Conservation (phyloP, 1,140 invertebrate genomes). For the Tetramorium parvispinum region DNA sequence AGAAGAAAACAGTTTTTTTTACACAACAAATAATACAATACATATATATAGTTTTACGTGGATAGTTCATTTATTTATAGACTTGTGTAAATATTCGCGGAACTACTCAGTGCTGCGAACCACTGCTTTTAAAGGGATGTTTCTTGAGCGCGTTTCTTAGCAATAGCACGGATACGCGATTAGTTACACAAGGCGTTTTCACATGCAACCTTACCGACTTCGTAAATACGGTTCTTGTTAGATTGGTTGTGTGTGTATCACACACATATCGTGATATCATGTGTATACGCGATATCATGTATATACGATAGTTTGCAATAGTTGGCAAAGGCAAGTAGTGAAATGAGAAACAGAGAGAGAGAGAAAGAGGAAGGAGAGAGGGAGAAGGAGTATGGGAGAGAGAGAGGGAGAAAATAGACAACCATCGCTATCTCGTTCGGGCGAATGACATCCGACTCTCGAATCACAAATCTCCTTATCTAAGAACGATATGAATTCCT, state of each 20-base stretch:
- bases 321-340: not conserved
- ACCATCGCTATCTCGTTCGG: constrained; percentile 32
- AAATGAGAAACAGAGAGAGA: constrained; percentile 14
- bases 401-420: not conserved
- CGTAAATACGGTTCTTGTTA: constrained; percentile 18
- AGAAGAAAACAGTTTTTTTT: not conserved
- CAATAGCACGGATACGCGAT: constrained; percentile 36
- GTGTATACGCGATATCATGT: constrained; percentile 1
- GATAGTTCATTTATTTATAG: not conserved
- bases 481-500: constrained; percentile 39
- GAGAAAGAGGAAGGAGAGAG: not conserved
- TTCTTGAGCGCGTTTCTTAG: constrained; percentile 47
- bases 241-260: not conserved
- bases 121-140: constrained; percentile 19
- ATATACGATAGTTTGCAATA: not conserved
- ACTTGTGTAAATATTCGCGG: not conserved
- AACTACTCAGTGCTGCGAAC: not conserved
- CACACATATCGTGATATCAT: not conserved
- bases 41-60: not conserved
- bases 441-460: constrained; percentile 34
- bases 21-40: not conserved
- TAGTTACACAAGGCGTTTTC: constrained; percentile 42
- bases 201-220: constrained; percentile 4
- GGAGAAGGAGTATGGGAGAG: not conserved
- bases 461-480: constrained; percentile 63